phyloP scores from a whole-genome alignment of 2,113 vertebrate genomes.

The Geococcyx californianus region DNA sequence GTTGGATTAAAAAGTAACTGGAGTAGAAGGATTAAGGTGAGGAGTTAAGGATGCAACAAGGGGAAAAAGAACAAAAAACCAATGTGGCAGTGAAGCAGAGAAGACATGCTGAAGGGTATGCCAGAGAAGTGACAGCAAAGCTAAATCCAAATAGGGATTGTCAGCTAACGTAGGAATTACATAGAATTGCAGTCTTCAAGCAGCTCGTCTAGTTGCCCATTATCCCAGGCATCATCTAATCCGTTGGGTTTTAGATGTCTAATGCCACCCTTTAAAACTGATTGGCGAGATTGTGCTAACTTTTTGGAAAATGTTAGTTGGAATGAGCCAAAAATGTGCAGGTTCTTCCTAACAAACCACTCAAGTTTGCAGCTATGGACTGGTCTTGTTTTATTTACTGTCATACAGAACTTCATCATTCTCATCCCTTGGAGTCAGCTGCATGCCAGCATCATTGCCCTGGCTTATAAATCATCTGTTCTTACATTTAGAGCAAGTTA shows the following conservation, averaged over 20 bases:
- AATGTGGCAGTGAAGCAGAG: background rate
- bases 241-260: background rate
- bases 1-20: background rate
- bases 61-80: background rate
- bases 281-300: background rate
- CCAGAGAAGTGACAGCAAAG: background rate
- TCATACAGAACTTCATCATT: background rate
- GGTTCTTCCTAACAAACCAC: background rate
- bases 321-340: background rate
- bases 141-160: background rate
- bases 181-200: background rate
- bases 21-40: background rate
- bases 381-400: background rate
- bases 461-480: background rate
- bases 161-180: background rate
- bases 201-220: background rate
- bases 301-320: background rate
- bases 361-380: background rate
- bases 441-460: background rate
- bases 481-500: background rate
- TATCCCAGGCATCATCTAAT: background rate
- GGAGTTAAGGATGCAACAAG: background rate
- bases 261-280: background rate
- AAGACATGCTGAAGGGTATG: background rate
- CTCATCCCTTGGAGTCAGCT: background rate